Evolutionary conservation across 2,888 invertebrate species (phyloP), one percentile per base, ranked within the genome.

Genomic region (Lingula anatina): DNA sequence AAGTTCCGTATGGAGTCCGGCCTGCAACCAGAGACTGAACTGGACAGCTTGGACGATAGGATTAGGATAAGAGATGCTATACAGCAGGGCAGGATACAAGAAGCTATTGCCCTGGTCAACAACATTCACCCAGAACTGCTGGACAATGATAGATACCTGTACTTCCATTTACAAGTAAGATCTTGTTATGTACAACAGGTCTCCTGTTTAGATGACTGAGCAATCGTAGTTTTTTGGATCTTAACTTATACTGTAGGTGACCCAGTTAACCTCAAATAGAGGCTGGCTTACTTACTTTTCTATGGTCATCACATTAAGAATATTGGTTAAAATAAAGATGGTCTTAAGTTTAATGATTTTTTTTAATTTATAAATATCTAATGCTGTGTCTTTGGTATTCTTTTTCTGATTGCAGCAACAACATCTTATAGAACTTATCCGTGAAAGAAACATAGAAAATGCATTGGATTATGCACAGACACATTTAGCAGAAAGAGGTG

Each of bases 1-100:
- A 95, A 94, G 75, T 96, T 97, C 76, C 89, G 93, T 75, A 84
- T 89, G 66, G 97, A 97, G 77, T 92, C 95, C 5, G 94, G 95
- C 0, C 83, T 90, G 1, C 84, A 84, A 46, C 88, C 89, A 0
- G 83, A 84, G 1, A 83, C 89, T 28, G 88, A 90, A 43, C 76
- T 90, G 21, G 89, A 89, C 68, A 89, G 90, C 0, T 78, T 96
- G 53, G 95, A 96, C 66, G 90, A 94, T 66, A 53, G 76, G 39
- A 75, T 77, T 27, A 62, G 64, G 52, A 95, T 97, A 61, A 83
- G 95, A 44, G 92, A 93, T 72, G 91, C 93, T 0, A 92, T 97
- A 43, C 93, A 95, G 74, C 87, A 84, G 61, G 96, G 96, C 0
- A 83, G 88, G 26, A 91, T 96, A 50, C 89, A 92, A 64, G 91